Evolutionary conservation across 2,888 invertebrate genomes (phyloP).

Genomic region (Mimumesa dahlbomi): DNA sequence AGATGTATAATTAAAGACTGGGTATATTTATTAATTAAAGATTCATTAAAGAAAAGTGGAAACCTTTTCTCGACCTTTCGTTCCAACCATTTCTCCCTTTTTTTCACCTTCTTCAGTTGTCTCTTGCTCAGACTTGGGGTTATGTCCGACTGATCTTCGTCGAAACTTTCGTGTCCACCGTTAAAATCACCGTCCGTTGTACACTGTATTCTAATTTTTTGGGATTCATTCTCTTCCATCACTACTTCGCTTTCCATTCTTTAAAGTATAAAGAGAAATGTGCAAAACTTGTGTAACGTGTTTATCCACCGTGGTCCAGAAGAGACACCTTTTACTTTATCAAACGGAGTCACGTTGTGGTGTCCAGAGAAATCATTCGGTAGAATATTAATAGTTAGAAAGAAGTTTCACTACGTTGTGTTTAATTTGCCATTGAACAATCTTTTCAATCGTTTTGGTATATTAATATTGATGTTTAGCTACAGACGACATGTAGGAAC

Average conservation of each 20-base stretch:
- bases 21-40: too few relatives aligned
- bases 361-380: too few relatives aligned
- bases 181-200: background rate
- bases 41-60: constrained; percentile 12
- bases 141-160: constrained; percentile 12
- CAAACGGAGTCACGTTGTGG: background rate
- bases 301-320: background rate
- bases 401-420: too few relatives aligned
- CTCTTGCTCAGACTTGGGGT: constrained; percentile 81
- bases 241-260: background rate
- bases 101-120: constrained; percentile 86
- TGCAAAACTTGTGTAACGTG: too few relatives aligned
- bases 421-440: too few relatives aligned
- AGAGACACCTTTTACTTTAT: background rate
- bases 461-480: too few relatives aligned
- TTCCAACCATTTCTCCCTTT: constrained; percentile 88
- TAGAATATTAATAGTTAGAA: too few relatives aligned
- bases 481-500: too few relatives aligned
- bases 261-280: background rate
- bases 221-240: background rate
- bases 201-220: background rate
- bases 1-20: too few relatives aligned
- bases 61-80: constrained; percentile 86
- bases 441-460: too few relatives aligned
- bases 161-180: too few relatives aligned